Base-by-base conservation (phyloP, 2,888 invertebrate species). In the Melikaiella ostensackeni region DNA sequence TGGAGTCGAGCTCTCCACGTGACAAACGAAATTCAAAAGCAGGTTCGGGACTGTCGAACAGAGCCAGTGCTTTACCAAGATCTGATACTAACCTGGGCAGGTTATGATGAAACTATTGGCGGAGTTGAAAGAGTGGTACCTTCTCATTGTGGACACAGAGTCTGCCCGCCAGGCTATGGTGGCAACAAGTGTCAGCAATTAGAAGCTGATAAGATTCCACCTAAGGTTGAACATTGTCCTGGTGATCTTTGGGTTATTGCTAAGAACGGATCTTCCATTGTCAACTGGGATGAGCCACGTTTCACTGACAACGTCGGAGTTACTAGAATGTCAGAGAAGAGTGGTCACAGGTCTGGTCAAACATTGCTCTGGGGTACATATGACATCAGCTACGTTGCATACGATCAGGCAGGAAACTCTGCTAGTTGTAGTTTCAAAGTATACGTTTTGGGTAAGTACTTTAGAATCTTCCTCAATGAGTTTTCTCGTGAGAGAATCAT, bases 191-290 rank as follows among this genome's bases (percentile, higher is more conserved):
- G 98, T 89, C 95, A 96, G 86, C 96, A 96, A 86, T 91, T 97
- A 79, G 95, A 96, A 89, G 95, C 96, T 19, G 97, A 97, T 90
- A 98, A 98, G 89, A 94, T 93, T 84, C 94, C 98, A 82, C 98
- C 98, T 9, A 94, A 95, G 84, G 96, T 97, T 0, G 97, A 97
- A 81, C 96, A 97, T 87, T 98, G 98, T 86, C 98, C 98, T 8
- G 97, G 97, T 19, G 98, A 98, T 91, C 93, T 98, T 75, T 98
- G 98, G 97, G 96, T 98, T 1, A 97, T 98, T 84, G 97, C 97
- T 11, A 96, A 96, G 90, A 98, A 98, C 86, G 98, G 97, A 75
- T 97, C 98, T 0, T 96, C 98, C 0, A 94, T 97, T 76, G 98
- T 98, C 0, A 95, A 94, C 24, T 98, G 98, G 98, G 98, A 98